Base-by-base conservation (phyloP, 2,888 invertebrate genomes). In the Heliconius erato region DNA sequence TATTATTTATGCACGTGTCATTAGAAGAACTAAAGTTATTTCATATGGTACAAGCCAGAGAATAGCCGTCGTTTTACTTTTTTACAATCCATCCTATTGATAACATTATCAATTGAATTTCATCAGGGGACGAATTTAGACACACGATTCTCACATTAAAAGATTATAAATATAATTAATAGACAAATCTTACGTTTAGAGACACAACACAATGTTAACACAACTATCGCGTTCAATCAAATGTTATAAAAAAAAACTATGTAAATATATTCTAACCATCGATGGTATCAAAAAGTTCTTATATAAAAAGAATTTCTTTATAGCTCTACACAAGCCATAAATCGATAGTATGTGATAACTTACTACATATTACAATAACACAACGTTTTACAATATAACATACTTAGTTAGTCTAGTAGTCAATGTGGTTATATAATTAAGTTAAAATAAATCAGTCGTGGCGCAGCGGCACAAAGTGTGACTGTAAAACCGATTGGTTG, bases 341-440 rank as follows among this genome's bases (percentile, higher is more conserved):
- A 71, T 71, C 69, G n/a, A 71, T 40, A 40, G 35, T 35, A 69
- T 63, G 11, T 35, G 68, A 69, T 23, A 69, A 35, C 35, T 69
- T 69, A 69, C 68, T 9, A 71, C 69, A 71, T 40, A 71, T 35
- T n/a, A 12, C 35, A 49, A 69, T 71, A n/a, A n/a, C 40, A n/a
- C n/a, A 54, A 54, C 54, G 7, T 54, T 54, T 54, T 54, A 54
- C 54, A 54, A 14, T 69, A 71, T 71, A 40, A n/a, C 23, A 23
- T 40, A 40, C 4, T n/a, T 9, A 63, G 69, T 35, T 35, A 69
- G 35, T 40, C n/a, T 35, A 40, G n/a, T 35, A 71, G 6, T 35
- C n/a, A 12, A 12, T 12, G 40, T 71, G n/a, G 40, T 71, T 71
- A 71, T 14, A 40, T 71, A 71, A 71, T 40, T 71, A 40, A 71